These are phyloP conservation scores for Drosophila quasianomalipes DNA, from an alignment of 2,888 invertebrate genomes.

Conservation along the genomic window DNA sequence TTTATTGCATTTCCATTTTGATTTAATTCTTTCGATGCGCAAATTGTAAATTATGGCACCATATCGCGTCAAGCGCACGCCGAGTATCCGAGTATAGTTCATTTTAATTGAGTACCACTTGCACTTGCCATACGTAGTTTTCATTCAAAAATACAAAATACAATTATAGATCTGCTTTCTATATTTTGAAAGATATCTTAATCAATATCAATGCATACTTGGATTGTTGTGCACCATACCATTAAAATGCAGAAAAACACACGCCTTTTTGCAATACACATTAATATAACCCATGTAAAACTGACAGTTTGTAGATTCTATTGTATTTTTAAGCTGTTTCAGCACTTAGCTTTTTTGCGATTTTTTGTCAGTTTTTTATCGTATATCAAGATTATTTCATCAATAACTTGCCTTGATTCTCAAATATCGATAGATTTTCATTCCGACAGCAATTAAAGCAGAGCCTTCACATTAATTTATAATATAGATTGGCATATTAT, in stretches of 20 bases:
- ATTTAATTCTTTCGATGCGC: slow-evolving; percentile 54
- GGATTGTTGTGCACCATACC: not conserved
- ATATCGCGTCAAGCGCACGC: slow-evolving; percentile 18
- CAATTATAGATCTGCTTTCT: not conserved
- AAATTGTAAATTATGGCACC: slow-evolving; percentile 20
- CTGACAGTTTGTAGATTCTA: not conserved
- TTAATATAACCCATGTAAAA: not conserved
- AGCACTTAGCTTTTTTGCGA: no score
- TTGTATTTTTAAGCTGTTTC: not conserved
- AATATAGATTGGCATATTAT: not conserved
- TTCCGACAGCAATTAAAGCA: not conserved
- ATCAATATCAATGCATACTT: not conserved
- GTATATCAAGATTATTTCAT: not conserved
- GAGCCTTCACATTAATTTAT: not conserved
- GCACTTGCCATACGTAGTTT: not conserved
- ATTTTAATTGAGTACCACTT: slow-evolving; percentile 16
- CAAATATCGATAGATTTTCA: not conserved
- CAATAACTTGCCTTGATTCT: not conserved
- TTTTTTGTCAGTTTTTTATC: not conserved
- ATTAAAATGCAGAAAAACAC: not conserved
- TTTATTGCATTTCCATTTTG: slow-evolving; percentile 68
- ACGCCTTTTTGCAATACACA: not conserved
- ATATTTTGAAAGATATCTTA: not conserved
- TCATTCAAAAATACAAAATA: no score
- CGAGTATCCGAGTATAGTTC: not conserved